Percentiles rank a stretch among this genome's conserved stretches.
These are phyloP conservation scores for Anagyrus pseudococci DNA, from an alignment of 2,888 invertebrate species.

Conservation along the genomic window DNA sequence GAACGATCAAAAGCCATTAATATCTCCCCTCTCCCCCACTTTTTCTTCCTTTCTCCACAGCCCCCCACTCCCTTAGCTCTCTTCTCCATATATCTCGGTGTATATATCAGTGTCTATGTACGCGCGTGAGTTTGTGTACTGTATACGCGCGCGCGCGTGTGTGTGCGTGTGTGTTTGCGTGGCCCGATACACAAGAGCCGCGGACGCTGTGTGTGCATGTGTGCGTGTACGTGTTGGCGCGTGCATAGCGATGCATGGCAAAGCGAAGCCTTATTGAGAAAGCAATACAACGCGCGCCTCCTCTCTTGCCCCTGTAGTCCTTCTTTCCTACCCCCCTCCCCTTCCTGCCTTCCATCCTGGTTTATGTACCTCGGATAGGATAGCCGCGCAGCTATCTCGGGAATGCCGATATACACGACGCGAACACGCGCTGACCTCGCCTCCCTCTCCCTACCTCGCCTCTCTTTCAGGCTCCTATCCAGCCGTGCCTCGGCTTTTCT, in stretches of 20 bases:
- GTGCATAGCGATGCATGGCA: constrained; percentile 44
- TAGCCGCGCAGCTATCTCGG: constrained; percentile 21
- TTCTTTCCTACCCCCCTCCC: background rate
- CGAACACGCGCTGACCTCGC: constrained; percentile 7
- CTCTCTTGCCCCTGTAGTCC: constrained; percentile 1
- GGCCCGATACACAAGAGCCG: too few species aligned
- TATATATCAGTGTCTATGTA: background rate
- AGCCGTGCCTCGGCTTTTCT: too few species aligned
- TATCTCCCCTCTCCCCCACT: constrained; percentile 9
- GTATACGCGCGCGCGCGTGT: too few species aligned
- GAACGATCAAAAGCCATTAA: constrained; percentile 35
- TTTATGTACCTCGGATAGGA: background rate
- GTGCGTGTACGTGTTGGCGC: constrained; percentile 4
- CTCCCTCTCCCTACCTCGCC: constrained; percentile 1
- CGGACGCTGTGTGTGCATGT: too few species aligned
- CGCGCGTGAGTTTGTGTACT: too few species aligned
- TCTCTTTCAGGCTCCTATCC: too few species aligned
- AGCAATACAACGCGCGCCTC: constrained; percentile 50
- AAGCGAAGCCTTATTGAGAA: constrained; percentile 57
- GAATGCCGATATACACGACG: constrained; percentile 26
- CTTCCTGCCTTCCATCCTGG: background rate
- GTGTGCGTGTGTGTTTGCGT: too few species aligned
- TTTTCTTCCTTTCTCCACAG: background rate
- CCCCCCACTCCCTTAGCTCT: too few species aligned
- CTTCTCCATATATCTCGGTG: too few species aligned